Evolutionary conservation across 2,888 invertebrate species (phyloP).

Genomic region (Ectobius pallidus): DNA sequence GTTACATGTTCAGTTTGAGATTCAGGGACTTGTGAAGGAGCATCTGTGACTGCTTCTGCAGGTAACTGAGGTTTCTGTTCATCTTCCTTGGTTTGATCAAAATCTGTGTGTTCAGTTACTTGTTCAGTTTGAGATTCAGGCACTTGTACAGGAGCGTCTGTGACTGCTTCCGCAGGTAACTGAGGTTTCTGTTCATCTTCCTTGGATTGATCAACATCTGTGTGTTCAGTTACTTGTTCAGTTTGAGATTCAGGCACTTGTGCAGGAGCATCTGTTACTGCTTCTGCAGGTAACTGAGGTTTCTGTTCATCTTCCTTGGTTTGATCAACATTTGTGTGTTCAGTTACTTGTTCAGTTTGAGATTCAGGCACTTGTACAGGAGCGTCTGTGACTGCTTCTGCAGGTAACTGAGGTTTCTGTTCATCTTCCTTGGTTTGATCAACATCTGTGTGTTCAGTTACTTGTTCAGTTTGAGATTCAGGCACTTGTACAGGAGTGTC

Average conservation of each 20-base stretch:
- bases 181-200: no score
- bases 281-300: background rate
- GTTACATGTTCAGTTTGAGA: no score
- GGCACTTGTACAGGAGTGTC: slow-evolving; percentile 8
- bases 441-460: slow-evolving; percentile 11
- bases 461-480: slow-evolving; percentile 18
- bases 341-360: slow-evolving; percentile 5
- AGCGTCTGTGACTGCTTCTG: no score
- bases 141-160: background rate
- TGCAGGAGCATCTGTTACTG: no score
- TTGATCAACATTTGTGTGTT: slow-evolving; percentile 24
- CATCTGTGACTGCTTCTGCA: no score
- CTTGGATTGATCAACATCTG: background rate
- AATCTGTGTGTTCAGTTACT: no score
- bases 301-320: background rate
- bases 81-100: no score
- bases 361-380: slow-evolving; percentile 3
- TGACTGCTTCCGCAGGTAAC: no score
- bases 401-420: no score
- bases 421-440: background rate
- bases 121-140: background rate
- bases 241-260: slow-evolving; percentile 7
- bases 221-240: background rate
- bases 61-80: no score
- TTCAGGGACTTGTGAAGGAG: no score